A percentile compares a stretch with the other conserved stretches of the same genome.
phyloP scores from a whole-genome alignment of 2,113 vertebrate genomes.

The Lontra canadensis region DNA sequence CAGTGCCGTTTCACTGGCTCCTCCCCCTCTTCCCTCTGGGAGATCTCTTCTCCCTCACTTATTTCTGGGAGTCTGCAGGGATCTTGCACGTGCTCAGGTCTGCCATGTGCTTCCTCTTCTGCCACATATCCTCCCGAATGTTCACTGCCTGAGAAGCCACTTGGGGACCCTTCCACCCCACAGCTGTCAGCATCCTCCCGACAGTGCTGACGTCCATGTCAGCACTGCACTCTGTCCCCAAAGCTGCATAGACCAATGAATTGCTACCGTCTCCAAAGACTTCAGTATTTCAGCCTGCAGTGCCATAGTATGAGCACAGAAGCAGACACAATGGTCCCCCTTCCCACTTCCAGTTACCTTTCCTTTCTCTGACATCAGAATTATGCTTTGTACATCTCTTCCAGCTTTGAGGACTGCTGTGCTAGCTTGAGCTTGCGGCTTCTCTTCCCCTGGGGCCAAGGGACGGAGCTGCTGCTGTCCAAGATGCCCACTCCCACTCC shows the following conservation, averaged over 20 bases:
- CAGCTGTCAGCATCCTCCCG: background rate
- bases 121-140: background rate
- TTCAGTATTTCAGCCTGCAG: background rate
- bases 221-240: background rate
- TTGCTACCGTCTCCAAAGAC: background rate
- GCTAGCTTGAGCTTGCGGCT: background rate
- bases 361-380: background rate
- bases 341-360: background rate
- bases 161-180: background rate
- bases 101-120: background rate
- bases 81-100: accelerated
- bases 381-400: background rate
- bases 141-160: background rate
- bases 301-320: background rate
- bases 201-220: background rate
- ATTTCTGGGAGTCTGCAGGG: background rate
- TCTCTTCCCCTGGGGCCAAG: background rate
- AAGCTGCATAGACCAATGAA: background rate
- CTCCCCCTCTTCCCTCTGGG: background rate
- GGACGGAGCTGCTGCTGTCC: background rate
- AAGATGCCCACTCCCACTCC: background rate
- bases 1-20: background rate
- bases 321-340: background rate
- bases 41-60: background rate
- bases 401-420: background rate